These are phyloP conservation scores for Euplagia quadripunctaria DNA, from an alignment of 2,888 invertebrate genomes.

Conservation along the genomic window DNA sequence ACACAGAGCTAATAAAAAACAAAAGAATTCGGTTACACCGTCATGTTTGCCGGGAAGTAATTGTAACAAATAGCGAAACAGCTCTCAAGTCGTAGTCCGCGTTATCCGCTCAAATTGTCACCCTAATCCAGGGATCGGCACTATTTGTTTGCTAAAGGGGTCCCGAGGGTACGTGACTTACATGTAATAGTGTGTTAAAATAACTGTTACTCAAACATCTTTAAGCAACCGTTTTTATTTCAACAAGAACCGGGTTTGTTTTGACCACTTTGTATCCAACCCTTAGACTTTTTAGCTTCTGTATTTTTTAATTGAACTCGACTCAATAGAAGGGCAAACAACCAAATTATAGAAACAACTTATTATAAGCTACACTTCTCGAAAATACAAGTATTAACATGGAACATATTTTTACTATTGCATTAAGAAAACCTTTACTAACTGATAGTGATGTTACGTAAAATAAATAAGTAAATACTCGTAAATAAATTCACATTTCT, in stretches of 20 bases:
- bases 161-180: slow-evolving; percentile 74
- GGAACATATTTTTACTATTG: too few species aligned
- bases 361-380: background rate
- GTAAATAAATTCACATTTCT: too few species aligned
- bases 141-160: slow-evolving; percentile 84
- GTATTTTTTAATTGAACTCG: background rate
- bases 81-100: slow-evolving; percentile 66
- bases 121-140: slow-evolving; percentile 69
- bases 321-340: background rate
- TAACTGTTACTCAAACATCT: slow-evolving; percentile 9
- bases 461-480: too few species aligned
- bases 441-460: too few species aligned
- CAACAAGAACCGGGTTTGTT: background rate
- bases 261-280: background rate
- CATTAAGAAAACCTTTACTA: too few species aligned
- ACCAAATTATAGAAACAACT: background rate
- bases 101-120: slow-evolving; percentile 77
- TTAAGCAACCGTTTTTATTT: slow-evolving; percentile 13
- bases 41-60: slow-evolving; percentile 66
- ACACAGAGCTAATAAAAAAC: slow-evolving; percentile 25
- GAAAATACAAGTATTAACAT: too few species aligned
- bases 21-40: slow-evolving; percentile 40
- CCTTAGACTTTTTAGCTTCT: background rate
- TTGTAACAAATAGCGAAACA: slow-evolving; percentile 78
- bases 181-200: slow-evolving; percentile 47